These are phyloP conservation scores for Taeniopygia guttata DNA, from an alignment of 2,797 vertebrate genomes.

Conservation along the genomic window DNA sequence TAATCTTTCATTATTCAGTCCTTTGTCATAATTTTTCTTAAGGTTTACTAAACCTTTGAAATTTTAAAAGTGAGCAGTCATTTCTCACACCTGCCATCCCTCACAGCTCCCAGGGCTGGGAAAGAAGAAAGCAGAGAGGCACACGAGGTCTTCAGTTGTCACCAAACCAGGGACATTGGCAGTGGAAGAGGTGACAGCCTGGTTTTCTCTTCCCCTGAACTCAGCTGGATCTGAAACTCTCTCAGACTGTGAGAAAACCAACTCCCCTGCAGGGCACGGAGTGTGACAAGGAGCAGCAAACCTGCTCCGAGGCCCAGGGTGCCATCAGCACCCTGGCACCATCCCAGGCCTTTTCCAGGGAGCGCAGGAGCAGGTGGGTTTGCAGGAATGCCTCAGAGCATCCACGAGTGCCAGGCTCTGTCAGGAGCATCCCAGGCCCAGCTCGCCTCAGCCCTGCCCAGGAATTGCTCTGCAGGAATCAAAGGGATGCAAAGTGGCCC, in stretches of 20 bases:
- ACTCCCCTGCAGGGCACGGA: neutral
- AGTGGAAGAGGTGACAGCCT: neutral
- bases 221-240: neutral
- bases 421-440: neutral
- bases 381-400: neutral
- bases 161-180: neutral
- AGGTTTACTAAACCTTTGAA: neutral
- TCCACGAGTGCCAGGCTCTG: neutral
- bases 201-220: neutral
- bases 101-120: neutral
- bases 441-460: neutral
- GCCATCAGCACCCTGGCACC: neutral
- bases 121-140: neutral
- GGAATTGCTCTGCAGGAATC: neutral
- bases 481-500: too few species aligned
- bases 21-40: neutral
- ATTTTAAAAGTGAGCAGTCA: neutral
- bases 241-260: neutral
- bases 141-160: accelerated
- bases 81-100: neutral
- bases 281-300: neutral
- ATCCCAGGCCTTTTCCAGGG: neutral
- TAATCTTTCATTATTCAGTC: neutral
- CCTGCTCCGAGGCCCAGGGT: neutral
- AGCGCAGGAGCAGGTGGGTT: neutral